Percentiles rank a stretch among this genome's conserved stretches.
These are phyloP conservation scores for Paraescarpia echinospica DNA, from an alignment of 1,140 invertebrate species.

Conservation along the genomic window DNA sequence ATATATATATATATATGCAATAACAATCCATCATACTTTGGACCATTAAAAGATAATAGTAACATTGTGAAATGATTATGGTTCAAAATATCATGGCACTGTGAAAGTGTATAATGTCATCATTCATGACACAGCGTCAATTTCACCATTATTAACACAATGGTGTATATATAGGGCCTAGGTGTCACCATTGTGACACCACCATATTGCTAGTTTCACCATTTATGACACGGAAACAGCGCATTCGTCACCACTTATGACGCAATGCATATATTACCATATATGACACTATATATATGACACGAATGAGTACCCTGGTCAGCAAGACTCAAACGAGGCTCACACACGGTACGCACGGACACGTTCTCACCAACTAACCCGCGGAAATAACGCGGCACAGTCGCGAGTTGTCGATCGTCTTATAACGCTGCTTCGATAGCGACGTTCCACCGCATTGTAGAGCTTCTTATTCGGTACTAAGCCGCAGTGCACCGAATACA, in stretches of 20 bases:
- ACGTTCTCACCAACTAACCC: not conserved
- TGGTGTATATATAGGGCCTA: too few species aligned
- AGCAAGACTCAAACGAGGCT: not conserved
- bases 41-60: too few species aligned
- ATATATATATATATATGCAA: not conserved
- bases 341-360: not conserved
- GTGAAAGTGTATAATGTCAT: not conserved
- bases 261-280: too few species aligned
- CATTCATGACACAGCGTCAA: too few species aligned
- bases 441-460: not conserved
- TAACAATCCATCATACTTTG: too few species aligned
- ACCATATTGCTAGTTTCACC: too few species aligned
- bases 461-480: not conserved
- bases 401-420: not conserved
- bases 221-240: too few species aligned
- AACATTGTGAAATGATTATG: not conserved
- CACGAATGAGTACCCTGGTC: not conserved
- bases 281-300: too few species aligned
- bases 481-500: not conserved
- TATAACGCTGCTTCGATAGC: not conserved
- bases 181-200: too few species aligned
- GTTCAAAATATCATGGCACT: not conserved
- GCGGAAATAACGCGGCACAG: not conserved
- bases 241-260: too few species aligned
- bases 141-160: too few species aligned